Base-by-base conservation (phyloP, 2,797 vertebrate species). In the Enteromius argenteus region DNA sequence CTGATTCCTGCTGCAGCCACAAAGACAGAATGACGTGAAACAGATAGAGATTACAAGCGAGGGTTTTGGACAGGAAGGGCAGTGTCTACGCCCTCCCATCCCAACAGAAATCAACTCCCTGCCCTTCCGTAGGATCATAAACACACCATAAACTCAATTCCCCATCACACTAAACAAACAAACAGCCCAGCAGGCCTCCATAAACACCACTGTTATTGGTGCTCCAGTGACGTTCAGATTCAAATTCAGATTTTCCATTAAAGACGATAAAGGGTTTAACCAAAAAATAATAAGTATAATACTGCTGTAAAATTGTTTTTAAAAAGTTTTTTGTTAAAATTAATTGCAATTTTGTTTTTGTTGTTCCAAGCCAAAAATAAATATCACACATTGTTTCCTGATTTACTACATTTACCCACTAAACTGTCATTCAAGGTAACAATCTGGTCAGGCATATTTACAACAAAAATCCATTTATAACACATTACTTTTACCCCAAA, bases 121-220 rank as follows among this genome's bases (percentile, higher is more conserved):
- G 91, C 93, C 92, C 92, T 94, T 95, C 94, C 94, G 94, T 91
- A 58, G 81, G 71, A 73, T 88, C 72, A 86, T 93, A 93, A 92
- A 95, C 93, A 94, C 68, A 88, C 86, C 84, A 84, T 60, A 81
- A 83, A 35, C 86, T 83, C 84, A 71, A 89, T 85, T 86, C 87
- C 88, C 81, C 87, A 87, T 46, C 76, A 66, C 53, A 73, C 80
- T 84, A 90, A 83, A 85, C 90, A 93, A 93, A 94, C 91, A 94
- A 94, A 93, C 91, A 89, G 32, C 72, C 51, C 39, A 4, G 37
- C 13, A 23, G 42, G 49, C 15, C 64, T 71, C 49, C 19, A 8
- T 69, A 66, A 83, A 66, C 77, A 49, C 21, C 5, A 7, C 23
- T 32, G 30, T 76, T 27, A 66, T 39, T 35, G 85, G 35, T 23